Percentiles rank a stretch among this genome's conserved stretches.
Conservation (phyloP, 2,888 invertebrate genomes). For the Pristionchus arcanus region DNA sequence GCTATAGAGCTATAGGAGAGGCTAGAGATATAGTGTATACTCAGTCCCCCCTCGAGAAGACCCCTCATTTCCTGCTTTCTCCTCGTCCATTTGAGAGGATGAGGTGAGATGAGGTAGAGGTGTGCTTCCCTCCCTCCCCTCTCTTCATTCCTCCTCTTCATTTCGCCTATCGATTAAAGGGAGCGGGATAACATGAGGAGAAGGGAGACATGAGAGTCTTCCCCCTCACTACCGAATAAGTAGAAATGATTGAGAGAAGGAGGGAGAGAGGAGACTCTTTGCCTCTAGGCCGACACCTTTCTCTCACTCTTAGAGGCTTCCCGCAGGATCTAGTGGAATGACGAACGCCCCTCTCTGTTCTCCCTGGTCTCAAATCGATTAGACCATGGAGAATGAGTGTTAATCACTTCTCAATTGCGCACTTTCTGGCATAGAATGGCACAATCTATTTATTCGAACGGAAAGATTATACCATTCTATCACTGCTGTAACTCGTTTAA, state of each 20-base stretch:
- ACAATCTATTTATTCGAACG: too few species aligned
- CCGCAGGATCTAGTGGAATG: neutral
- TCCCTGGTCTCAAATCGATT: too few species aligned
- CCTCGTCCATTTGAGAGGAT: constrained; percentile 33
- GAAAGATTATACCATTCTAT: too few species aligned
- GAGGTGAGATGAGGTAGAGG: neutral
- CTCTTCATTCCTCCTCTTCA: constrained; percentile 41
- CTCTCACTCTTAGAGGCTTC: neutral
- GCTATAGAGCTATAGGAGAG: too few species aligned
- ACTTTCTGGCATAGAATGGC: too few species aligned
- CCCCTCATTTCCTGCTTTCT: constrained; percentile 39
- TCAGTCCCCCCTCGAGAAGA: neutral
- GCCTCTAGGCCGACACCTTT: neutral
- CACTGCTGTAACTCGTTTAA: too few species aligned
- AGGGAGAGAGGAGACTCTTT: neutral
- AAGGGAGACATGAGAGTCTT: constrained; percentile 25
- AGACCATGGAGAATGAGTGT: too few species aligned
- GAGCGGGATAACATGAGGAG: constrained; percentile 56
- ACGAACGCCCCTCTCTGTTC: neutral
- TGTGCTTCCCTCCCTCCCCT: neutral
- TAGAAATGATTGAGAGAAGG: constrained; percentile 42
- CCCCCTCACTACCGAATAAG: constrained; percentile 15
- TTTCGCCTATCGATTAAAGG: constrained; percentile 44
- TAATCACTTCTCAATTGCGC: too few species aligned
- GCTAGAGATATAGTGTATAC: too few species aligned